These are phyloP conservation scores for Corapipo altera DNA, from an alignment of 2,113 vertebrate species.

Conservation along the genomic window DNA sequence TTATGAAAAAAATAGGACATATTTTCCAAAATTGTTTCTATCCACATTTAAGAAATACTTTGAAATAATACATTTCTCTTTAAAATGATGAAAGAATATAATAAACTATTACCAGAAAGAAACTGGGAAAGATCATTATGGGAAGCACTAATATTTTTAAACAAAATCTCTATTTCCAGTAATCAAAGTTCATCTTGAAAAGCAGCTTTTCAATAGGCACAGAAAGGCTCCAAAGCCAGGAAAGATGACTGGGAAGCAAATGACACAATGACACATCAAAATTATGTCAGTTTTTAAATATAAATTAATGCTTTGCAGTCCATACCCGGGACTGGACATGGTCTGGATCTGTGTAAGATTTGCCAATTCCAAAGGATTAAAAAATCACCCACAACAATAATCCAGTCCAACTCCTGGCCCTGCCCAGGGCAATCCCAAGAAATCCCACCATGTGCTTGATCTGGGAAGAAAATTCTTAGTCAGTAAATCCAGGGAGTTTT, in stretches of 20 bases:
- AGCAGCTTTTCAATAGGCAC: not conserved
- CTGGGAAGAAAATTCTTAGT: not conserved
- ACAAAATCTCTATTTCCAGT: not conserved
- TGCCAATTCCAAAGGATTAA: not conserved
- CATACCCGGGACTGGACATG: rapidly evolving
- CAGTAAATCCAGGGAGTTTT: not conserved
- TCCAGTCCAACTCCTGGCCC: not conserved
- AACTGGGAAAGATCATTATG: not conserved
- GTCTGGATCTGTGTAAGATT: not conserved
- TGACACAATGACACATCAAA: not conserved
- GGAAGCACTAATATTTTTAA: not conserved
- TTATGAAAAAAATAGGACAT: not conserved
- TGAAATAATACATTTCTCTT: not conserved
- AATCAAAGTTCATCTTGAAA: not conserved
- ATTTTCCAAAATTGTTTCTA: not conserved
- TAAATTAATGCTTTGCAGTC: not conserved
- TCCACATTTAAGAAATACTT: not conserved
- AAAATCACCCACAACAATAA: not conserved
- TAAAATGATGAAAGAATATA: not conserved
- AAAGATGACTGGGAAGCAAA: not conserved
- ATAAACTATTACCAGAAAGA: not conserved
- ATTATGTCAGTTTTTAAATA: not conserved
- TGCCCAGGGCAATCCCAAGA: not conserved
- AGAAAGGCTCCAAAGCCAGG: not conserved
- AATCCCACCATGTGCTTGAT: rapidly evolving